phyloP scores from a whole-genome alignment of 2,888 invertebrate genomes.

The Phyto melanocephala region DNA sequence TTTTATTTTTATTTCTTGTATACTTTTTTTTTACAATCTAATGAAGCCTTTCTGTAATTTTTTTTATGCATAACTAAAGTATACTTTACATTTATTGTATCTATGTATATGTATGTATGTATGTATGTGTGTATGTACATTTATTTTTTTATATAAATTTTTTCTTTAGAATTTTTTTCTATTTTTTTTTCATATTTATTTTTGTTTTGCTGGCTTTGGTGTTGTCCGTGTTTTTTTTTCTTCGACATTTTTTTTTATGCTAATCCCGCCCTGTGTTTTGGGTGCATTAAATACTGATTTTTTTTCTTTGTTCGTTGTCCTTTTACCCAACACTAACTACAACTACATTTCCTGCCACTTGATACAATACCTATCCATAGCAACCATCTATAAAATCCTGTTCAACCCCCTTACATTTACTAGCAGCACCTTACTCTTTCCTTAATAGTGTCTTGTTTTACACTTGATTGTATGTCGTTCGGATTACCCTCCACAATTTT shows the following conservation, averaged over 20 bases:
- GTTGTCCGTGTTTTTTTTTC: constrained; percentile 41
- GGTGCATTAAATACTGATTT: constrained; percentile 61
- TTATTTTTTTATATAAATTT: constrained; percentile 37
- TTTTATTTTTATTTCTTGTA: constrained; percentile 35
- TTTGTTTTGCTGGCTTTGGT: constrained; percentile 38
- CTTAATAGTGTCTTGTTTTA: constrained; percentile 7
- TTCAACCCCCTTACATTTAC: constrained; percentile 10
- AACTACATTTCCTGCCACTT: constrained; percentile 56
- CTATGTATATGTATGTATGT: not conserved
- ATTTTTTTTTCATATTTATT: constrained; percentile 37
- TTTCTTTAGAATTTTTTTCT: constrained; percentile 30
- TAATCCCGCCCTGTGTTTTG: constrained; percentile 64
- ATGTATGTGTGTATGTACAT: no score
- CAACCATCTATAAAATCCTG: constrained; percentile 26
- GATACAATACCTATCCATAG: constrained; percentile 31
- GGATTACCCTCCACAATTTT: not conserved
- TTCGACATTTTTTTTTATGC: constrained; percentile 51
- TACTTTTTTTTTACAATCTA: constrained; percentile 43
- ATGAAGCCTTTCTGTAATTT: constrained; percentile 57
- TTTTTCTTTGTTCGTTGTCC: constrained; percentile 45
- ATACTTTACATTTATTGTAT: constrained; percentile 59
- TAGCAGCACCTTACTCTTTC: not conserved
- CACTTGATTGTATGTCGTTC: not conserved
- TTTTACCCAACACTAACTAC: constrained; percentile 49
- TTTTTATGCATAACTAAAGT: constrained; percentile 35